A percentile compares a stretch with the other conserved stretches of the same genome.
Conservation (phyloP, 2,113 vertebrate species). For the Lepus timidus region DNA sequence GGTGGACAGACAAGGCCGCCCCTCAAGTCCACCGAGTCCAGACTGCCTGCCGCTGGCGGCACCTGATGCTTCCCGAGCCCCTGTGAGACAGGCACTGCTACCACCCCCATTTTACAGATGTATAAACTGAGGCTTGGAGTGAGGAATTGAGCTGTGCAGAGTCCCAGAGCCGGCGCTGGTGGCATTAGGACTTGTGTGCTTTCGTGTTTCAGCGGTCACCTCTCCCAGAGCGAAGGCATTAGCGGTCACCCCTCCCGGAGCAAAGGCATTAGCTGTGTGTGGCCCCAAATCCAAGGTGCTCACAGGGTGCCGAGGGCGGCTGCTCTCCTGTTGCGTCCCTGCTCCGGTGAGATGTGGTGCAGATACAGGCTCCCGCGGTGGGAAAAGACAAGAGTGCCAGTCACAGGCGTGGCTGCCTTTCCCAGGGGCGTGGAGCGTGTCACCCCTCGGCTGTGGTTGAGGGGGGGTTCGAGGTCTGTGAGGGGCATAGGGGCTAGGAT, state of each 20-base stretch:
- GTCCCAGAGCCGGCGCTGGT: not conserved
- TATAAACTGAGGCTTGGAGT: not conserved
- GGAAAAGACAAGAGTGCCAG: not conserved
- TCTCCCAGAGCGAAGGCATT: not conserved
- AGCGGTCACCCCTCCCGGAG: not conserved
- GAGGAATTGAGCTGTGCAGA: not conserved
- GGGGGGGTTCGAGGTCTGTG: not conserved
- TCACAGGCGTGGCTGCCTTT: not conserved
- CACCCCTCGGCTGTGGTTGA: not conserved
- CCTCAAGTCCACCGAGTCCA: not conserved
- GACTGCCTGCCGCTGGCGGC: rapidly evolving
- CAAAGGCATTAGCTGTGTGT: not conserved
- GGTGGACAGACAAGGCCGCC: not conserved
- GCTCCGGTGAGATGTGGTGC: not conserved
- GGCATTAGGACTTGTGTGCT: not conserved
- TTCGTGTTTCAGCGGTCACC: not conserved
- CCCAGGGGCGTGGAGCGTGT: not conserved
- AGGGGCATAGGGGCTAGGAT: too few species aligned
- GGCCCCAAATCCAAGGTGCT: not conserved
- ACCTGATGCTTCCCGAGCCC: not conserved
- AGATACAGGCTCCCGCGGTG: not conserved
- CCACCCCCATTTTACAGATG: not conserved
- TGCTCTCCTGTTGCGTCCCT: not conserved
- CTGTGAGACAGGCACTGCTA: not conserved
- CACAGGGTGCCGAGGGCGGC: not conserved